These are phyloP conservation scores for Callosobruchus maculatus DNA, from an alignment of 2,888 invertebrate genomes.

Conservation along the genomic window DNA sequence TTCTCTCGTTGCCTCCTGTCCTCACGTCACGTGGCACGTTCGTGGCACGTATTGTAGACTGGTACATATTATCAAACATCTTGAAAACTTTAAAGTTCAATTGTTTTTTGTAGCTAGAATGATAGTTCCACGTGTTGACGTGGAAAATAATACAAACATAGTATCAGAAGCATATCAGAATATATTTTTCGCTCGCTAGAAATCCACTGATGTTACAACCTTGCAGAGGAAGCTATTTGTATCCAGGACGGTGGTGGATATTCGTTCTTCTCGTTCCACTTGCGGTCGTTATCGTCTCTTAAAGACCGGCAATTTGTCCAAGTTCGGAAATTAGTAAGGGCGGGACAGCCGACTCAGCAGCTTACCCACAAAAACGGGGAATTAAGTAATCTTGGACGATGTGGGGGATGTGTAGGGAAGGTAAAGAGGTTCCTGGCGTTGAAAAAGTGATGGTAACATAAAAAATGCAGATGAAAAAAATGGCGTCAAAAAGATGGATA, in stretches of 20 bases:
- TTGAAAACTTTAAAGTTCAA: no score
- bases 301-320: constrained; percentile 46
- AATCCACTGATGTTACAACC: not conserved
- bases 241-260: not conserved
- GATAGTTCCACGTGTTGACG: no score
- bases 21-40: no score
- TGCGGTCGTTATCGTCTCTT: constrained; percentile 44
- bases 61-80: no score
- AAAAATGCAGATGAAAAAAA: no score
- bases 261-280: constrained; percentile 39
- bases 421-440: not conserved
- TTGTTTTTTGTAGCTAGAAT: no score
- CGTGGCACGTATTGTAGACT: no score
- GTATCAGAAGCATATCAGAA: no score
- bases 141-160: no score
- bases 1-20: no score
- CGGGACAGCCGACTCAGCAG: constrained; percentile 13
- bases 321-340: constrained; percentile 39
- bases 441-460: not conserved
- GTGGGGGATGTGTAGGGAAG: not conserved
- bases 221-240: not conserved
- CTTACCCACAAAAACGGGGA: not conserved
- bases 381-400: not conserved
- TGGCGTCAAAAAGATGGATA: no score
- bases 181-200: no score